Base-by-base conservation (phyloP, 2,888 invertebrate genomes). In the Habrosyne pyritoides region DNA sequence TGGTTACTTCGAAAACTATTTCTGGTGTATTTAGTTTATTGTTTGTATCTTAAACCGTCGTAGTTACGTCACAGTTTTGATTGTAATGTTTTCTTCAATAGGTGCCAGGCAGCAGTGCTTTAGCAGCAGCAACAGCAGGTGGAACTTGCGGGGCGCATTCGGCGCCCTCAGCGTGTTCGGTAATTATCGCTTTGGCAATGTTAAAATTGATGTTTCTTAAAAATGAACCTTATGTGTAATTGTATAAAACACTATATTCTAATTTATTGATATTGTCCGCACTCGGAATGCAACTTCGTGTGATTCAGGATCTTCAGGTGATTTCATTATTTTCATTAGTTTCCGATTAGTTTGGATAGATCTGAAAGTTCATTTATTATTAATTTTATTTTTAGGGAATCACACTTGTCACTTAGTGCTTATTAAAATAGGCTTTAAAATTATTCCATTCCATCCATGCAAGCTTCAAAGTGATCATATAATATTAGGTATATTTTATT, bases 81-180 rank as follows among this genome's bases (percentile, higher is more conserved):
- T 59, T 24, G 50, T 54, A 18, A 57, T 50, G 14, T 55, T 67
- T 52, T 58, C 8, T 47, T 61, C 61, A 57, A 7, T 67, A 92
- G 92, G 92, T 92, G 57, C 92, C 92, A 58, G 92, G 92, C 47
- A 91, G 89, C 80, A 92, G 91, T 67, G 92, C 91, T 0, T 75
- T 91, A 54, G 91, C 91, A 5, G 91, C 91, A 14, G 92, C 91
- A 0, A 77, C 88, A 3, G 92, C 92, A 1, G 89, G 87, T 0
- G 90, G 91, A 0, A 89, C 83, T 0, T 90, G 89, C 56, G 91
- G 91, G 1, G 91, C 87, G 0, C 92, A 92, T 68, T 92, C 92
- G 1, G 92, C 91, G 1, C 90, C 91, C 0, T 87, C 92, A 3
- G 91, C 89, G 22, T 91, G 92, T 74, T 91, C 91, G 89, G 91